These are phyloP conservation scores for Hystrix brachyura DNA, from an alignment of 2,113 vertebrate genomes.

Conservation along the genomic window DNA sequence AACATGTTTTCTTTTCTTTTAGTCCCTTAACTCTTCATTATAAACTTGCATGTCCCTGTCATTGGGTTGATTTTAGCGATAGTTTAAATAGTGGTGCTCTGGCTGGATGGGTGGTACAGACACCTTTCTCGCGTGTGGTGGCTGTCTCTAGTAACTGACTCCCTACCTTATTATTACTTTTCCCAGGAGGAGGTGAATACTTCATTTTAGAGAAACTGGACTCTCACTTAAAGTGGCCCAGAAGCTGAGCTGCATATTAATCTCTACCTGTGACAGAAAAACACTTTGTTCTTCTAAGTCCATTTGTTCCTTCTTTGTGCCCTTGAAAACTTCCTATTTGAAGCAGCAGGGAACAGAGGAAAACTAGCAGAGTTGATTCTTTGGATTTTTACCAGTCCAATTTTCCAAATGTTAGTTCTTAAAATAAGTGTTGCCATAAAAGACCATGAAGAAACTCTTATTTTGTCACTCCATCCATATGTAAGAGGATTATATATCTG, in stretches of 20 bases:
- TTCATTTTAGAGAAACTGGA: slow-evolving; percentile 58
- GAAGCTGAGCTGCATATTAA: slow-evolving; percentile 70
- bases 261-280: slow-evolving; percentile 51
- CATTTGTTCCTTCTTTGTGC: slow-evolving; percentile 72
- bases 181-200: neutral
- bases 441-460: neutral
- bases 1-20: neutral
- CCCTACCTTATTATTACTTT: neutral
- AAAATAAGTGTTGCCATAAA: slow-evolving; percentile 72
- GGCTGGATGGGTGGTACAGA: too few relatives aligned
- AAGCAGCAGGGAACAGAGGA: slow-evolving; percentile 75
- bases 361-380: slow-evolving; percentile 68
- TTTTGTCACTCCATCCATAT: slow-evolving; percentile 32
- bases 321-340: slow-evolving; percentile 77
- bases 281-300: slow-evolving; percentile 77
- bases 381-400: slow-evolving; percentile 64
- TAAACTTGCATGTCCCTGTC: neutral
- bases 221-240: slow-evolving; percentile 65
- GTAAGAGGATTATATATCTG: neutral
- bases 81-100: neutral
- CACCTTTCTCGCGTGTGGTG: neutral
- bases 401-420: slow-evolving; percentile 65
- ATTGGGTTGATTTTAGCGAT: neutral
- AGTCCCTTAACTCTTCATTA: neutral
- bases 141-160: neutral